A percentile compares a stretch with the other conserved stretches of the same genome.
phyloP scores from a whole-genome alignment of 2,888 invertebrate species.

The Anorthoa munda region DNA sequence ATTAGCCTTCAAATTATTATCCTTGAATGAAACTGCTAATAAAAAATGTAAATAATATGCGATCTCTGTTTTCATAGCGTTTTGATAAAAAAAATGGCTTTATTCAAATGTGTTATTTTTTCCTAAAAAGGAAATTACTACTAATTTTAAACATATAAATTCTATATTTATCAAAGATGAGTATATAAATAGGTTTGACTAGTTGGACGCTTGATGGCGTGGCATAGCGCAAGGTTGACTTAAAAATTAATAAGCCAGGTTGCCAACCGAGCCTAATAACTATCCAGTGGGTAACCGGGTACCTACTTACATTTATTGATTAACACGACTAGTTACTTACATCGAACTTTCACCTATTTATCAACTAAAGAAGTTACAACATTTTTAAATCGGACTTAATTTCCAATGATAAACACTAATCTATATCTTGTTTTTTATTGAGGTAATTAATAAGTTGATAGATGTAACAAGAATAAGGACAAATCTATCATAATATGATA shows the following conservation, averaged over 20 bases:
- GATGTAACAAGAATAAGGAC: neutral
- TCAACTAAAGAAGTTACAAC: constrained; percentile 33
- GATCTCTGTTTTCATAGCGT: constrained; percentile 45
- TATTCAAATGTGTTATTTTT: constrained; percentile 28
- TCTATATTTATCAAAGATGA: constrained; percentile 15
- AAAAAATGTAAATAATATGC: constrained; percentile 59
- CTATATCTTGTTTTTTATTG: constrained; percentile 15
- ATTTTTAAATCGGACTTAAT: constrained; percentile 15
- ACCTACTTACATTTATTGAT: constrained; percentile 51
- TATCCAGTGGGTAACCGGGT: constrained; percentile 19
- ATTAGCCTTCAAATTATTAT: constrained; percentile 63
- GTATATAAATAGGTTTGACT: neutral
- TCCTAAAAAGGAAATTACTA: neutral
- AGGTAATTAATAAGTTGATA: constrained; percentile 1
- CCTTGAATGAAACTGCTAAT: constrained; percentile 49
- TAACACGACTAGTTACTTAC: constrained; percentile 33
- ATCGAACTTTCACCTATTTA: constrained; percentile 50
- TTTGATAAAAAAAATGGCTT: constrained; percentile 51
- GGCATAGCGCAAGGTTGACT: constrained; percentile 34
- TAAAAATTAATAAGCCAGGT: constrained; percentile 55
- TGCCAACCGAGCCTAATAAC: constrained; percentile 42
- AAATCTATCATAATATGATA: neutral
- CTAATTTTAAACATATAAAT: no score
- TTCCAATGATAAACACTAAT: constrained; percentile 27
- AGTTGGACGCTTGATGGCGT: constrained; percentile 20